Conservation (phyloP, 2,797 vertebrate genomes). For the Lophius americanus region DNA sequence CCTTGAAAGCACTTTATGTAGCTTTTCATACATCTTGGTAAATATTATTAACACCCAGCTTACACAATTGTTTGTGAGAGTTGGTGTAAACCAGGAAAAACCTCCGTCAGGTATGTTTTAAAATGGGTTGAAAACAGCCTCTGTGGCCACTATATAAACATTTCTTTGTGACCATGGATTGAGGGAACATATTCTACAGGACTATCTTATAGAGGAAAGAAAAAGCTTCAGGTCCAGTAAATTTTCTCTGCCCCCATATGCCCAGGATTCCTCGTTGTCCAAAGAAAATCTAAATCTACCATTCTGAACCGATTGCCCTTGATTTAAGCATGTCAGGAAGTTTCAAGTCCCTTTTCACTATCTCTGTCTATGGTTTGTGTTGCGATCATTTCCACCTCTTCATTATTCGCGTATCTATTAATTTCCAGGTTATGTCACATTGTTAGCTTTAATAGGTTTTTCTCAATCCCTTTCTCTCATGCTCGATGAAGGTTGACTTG, state of each 20-base stretch:
- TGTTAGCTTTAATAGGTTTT: conserved; percentile 28
- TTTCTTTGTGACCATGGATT: neutral
- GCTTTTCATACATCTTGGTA: conserved; percentile 8
- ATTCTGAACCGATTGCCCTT: conserved; percentile 56
- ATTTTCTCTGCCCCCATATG: conserved; percentile 10
- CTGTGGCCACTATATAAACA: neutral
- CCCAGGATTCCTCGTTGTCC: conserved; percentile 32
- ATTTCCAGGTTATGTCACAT: conserved; percentile 20
- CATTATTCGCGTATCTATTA: conserved; percentile 36
- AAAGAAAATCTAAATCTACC: conserved; percentile 51
- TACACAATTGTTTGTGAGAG: neutral
- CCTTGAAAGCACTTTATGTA: conserved; percentile 75
- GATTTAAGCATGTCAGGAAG: conserved; percentile 56
- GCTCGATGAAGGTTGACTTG: conserved; percentile 19
- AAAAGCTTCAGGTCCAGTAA: conserved; percentile 20
- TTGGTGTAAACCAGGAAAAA: conserved; percentile 9
- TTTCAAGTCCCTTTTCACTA: conserved; percentile 31
- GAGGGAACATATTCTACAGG: conserved; percentile 5
- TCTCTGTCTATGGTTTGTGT: conserved; percentile 5
- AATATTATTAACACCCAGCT: neutral
- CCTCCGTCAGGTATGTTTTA: conserved; percentile 4
- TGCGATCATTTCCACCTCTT: conserved; percentile 21
- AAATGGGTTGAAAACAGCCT: neutral
- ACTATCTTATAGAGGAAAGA: conserved; percentile 2
- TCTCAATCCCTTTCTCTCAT: conserved; percentile 6